These are phyloP conservation scores for Caenorhabditis tropicalis DNA, from an alignment of 1,140 invertebrate genomes.

Conservation along the genomic window DNA sequence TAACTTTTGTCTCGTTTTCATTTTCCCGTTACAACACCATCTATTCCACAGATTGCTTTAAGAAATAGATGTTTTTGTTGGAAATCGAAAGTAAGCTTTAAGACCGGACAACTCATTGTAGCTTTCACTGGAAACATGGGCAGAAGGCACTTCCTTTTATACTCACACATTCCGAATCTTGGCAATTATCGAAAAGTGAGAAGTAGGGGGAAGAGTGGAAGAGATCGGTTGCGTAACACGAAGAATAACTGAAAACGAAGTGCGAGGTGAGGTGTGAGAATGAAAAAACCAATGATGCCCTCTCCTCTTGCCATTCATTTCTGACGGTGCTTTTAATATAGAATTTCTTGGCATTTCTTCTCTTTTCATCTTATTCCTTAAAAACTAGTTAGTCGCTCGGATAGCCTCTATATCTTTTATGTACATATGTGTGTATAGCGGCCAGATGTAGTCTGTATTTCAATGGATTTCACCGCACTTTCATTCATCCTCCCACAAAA, in stretches of 20 bases:
- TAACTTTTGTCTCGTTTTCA: constrained; percentile 4
- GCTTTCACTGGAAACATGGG: constrained; percentile 37
- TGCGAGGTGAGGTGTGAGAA: not conserved
- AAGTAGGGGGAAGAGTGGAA: not conserved
- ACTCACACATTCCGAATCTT: constrained; percentile 32
- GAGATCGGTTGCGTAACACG: constrained; percentile 33
- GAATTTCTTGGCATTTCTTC: constrained; percentile 32
- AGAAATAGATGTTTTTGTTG: constrained; percentile 29
- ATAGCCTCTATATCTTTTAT: constrained; percentile 44
- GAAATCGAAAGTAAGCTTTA: constrained; percentile 39
- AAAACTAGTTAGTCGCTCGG: constrained; percentile 43
- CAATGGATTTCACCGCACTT: constrained; percentile 44
- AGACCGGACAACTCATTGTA: constrained; percentile 38
- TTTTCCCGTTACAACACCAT: constrained; percentile 15
- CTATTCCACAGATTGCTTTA: not conserved
- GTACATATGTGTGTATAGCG: constrained; percentile 41
- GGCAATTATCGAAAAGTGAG: constrained; percentile 42
- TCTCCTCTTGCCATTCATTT: not conserved
- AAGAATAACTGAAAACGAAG: constrained; percentile 27
- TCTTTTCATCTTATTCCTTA: constrained; percentile 1
- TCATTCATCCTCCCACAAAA: constrained; percentile 39
- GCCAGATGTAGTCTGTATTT: constrained; percentile 34
- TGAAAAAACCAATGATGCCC: not conserved
- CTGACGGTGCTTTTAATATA: not conserved
- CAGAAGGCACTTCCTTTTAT: constrained; percentile 29